Conservation (phyloP, 2,797 vertebrate genomes). For the Enteromius paludinosus region DNA sequence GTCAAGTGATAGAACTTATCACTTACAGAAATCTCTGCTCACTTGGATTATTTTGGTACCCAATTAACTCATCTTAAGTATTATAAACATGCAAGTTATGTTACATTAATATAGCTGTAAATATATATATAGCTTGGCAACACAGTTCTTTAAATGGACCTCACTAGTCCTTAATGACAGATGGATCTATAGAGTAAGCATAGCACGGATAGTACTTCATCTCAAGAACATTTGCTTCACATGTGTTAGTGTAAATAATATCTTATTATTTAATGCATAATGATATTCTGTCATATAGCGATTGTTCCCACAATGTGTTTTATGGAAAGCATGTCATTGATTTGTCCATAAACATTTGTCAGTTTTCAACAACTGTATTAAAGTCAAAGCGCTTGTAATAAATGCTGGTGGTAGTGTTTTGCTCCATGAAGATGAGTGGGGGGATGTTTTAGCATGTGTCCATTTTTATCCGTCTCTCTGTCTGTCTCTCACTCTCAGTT, state of each 20-base stretch:
- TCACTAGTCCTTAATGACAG: constrained; percentile 4
- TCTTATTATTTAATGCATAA: not conserved
- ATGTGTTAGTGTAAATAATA: not conserved
- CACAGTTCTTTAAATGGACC: constrained; percentile 35
- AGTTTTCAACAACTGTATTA: not conserved
- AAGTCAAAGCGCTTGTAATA: not conserved
- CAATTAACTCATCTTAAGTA: constrained; percentile 12
- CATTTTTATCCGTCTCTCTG: constrained; percentile 36
- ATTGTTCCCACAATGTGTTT: not conserved
- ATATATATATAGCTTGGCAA: constrained; percentile 35
- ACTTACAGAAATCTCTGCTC: not conserved
- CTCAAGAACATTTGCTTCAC: not conserved
- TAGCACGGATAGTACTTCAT: not conserved
- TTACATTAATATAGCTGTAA: constrained; percentile 1
- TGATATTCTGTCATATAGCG: not conserved
- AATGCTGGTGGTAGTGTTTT: not conserved
- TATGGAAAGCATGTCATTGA: not conserved
- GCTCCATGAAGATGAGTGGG: not conserved
- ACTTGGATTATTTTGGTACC: not conserved
- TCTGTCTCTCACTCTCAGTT: constrained; percentile 14
- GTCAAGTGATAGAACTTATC: not conserved
- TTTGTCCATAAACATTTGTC: not conserved
- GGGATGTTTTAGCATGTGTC: constrained; percentile 22
- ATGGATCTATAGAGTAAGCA: constrained; percentile 24
- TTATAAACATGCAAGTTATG: constrained; percentile 36